Evolutionary conservation across 2,113 vertebrate species (phyloP).

Genomic region (Corydoras maculifer): DNA sequence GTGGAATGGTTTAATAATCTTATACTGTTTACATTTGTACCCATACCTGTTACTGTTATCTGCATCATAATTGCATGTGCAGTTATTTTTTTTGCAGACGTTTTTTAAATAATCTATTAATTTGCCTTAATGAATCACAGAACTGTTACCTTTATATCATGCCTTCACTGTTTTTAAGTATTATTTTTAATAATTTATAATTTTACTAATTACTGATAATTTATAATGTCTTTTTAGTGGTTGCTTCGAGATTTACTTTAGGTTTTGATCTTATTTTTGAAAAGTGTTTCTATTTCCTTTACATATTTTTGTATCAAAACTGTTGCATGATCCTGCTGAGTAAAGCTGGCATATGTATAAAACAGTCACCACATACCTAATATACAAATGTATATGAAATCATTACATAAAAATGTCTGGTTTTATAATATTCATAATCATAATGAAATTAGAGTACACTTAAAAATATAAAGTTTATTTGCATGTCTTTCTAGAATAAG

Average conservation of each 20-base stretch:
- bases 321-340: slow-evolving; percentile 24
- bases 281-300: slow-evolving; percentile 4
- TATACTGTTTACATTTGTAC: slow-evolving; percentile 21
- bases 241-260: slow-evolving; percentile 10
- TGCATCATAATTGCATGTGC: slow-evolving; percentile 37
- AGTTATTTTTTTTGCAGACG: slow-evolving; percentile 14
- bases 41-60: slow-evolving; percentile 15
- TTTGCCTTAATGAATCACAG: slow-evolving; percentile 38
- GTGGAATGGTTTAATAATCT: not conserved
- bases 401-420: not conserved
- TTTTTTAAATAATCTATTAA: slow-evolving; percentile 25
- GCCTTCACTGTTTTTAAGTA: slow-evolving; percentile 3
- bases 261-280: not conserved
- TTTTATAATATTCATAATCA: slow-evolving; percentile 21
- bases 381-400: slow-evolving; percentile 13
- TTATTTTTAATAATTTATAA: too few species aligned
- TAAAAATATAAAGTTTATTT: not conserved
- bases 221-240: not conserved
- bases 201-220: too few species aligned
- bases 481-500: not conserved
- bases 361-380: not conserved
- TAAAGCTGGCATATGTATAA: slow-evolving; percentile 4
- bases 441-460: slow-evolving; percentile 5
- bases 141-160: slow-evolving; percentile 24
- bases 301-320: slow-evolving; percentile 15